Evolutionary conservation across 1,140 invertebrate species (phyloP).

Genomic region (Rhyzopertha dominica): DNA sequence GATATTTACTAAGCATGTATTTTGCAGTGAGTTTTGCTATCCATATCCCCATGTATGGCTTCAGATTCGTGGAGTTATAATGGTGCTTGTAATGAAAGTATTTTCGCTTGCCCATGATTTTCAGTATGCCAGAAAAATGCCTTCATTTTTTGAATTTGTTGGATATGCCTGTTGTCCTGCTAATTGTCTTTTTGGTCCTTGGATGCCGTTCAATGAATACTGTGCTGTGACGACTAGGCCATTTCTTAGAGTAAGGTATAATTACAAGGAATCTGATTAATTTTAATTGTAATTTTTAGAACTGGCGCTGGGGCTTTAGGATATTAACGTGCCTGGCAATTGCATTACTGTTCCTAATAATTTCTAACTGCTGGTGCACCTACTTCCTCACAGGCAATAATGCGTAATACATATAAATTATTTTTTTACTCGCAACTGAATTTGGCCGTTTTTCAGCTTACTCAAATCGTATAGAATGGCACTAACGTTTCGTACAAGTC

Average conservation of each 20-base stretch:
- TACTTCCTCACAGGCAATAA: slow-evolving; percentile 73
- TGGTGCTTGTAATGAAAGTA: slow-evolving; percentile 89
- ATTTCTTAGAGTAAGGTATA: slow-evolving; percentile 41
- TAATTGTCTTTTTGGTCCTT: slow-evolving; percentile 84
- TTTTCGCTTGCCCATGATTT: slow-evolving; percentile 80
- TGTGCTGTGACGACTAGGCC: slow-evolving; percentile 40
- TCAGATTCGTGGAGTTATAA: slow-evolving; percentile 81
- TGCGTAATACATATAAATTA: slow-evolving; percentile 50
- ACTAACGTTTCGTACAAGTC: slow-evolving; percentile 83
- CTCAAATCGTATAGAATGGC: slow-evolving; percentile 80
- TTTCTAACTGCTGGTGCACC: slow-evolving; percentile 76
- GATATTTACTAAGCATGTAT: no score
- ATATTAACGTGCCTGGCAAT: slow-evolving; percentile 55
- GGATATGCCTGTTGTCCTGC: slow-evolving; percentile 83
- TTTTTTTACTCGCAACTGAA: slow-evolving; percentile 11
- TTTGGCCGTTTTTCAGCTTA: slow-evolving; percentile 55
- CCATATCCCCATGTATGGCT: slow-evolving; percentile 59
- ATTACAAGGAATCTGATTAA: slow-evolving; percentile 9
- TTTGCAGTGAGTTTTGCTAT: slow-evolving; percentile 38
- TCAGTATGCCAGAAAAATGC: slow-evolving; percentile 55
- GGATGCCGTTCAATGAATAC: slow-evolving; percentile 79
- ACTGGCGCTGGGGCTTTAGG: slow-evolving; percentile 55
- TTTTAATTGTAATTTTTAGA: slow-evolving; percentile 27
- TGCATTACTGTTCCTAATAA: slow-evolving; percentile 61
- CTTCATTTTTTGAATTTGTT: slow-evolving; percentile 59